A percentile compares a stretch with the other conserved stretches of the same genome.
Conservation (phyloP, 2,797 vertebrate genomes). For the Neosalanx taihuensis region DNA sequence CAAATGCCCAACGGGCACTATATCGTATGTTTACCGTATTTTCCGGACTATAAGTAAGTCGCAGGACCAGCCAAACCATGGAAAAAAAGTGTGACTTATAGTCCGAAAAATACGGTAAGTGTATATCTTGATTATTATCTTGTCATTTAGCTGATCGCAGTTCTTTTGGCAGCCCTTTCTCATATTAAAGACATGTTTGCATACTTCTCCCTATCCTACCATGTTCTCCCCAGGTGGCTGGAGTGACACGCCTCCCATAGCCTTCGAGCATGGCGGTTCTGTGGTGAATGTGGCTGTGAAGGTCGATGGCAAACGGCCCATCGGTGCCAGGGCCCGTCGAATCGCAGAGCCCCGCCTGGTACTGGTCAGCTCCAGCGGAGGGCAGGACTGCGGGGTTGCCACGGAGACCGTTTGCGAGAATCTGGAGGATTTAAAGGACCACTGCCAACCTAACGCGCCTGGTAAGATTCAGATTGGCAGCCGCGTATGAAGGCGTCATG, state of each 20-base stretch:
- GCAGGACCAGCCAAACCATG: no score
- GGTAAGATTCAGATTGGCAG: slow-evolving; percentile 64
- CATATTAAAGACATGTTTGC: no score
- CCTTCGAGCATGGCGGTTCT: slow-evolving; percentile 88
- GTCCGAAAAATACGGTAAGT: no score
- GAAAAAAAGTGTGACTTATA: no score
- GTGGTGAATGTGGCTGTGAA: slow-evolving; percentile 85
- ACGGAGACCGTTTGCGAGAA: slow-evolving; percentile 69
- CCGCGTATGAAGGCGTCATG: slow-evolving; percentile 1
- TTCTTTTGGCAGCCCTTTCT: no score
- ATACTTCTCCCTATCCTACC: no score
- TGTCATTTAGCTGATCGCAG: no score
- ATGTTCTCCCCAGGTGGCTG: slow-evolving; percentile 79
- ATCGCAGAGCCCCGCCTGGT: slow-evolving; percentile 75
- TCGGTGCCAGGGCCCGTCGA: slow-evolving; percentile 81
- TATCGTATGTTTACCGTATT: no score
- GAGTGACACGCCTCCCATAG: slow-evolving; percentile 93
- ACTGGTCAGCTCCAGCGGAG: slow-evolving; percentile 66
- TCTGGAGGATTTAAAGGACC: slow-evolving; percentile 81
- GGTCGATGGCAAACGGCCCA: slow-evolving; percentile 82
- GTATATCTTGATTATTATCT: no score
- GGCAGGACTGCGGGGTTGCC: slow-evolving; percentile 51
- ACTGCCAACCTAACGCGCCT: slow-evolving; percentile 89
- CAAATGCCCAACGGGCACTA: no score
- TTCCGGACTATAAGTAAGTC: no score